Percentiles rank a stretch among this genome's conserved stretches.
These are phyloP conservation scores for Chloroceryle amazona DNA, from an alignment of 2,797 vertebrate genomes.

Conservation along the genomic window DNA sequence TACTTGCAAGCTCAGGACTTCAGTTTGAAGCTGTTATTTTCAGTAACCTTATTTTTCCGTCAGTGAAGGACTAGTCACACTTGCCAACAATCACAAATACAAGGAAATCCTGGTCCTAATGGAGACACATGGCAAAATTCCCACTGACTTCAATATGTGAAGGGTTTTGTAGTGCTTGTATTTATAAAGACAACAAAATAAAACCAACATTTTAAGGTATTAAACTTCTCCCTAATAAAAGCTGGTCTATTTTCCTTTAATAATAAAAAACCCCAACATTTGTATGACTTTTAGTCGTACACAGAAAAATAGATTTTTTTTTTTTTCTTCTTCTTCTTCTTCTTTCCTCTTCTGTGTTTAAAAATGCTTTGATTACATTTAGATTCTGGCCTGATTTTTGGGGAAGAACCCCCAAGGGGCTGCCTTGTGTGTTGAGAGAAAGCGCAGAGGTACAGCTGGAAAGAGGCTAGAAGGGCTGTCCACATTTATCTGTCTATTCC, in stretches of 20 bases:
- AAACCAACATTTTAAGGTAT: neutral
- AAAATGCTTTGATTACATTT: neutral
- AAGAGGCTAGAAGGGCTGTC: neutral
- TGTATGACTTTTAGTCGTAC: neutral
- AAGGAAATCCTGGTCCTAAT: constrained; percentile 43
- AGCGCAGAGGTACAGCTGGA: neutral
- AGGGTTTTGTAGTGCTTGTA: neutral
- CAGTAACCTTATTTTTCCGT: neutral
- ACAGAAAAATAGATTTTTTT: neutral
- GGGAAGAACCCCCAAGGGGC: neutral
- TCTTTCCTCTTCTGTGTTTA: neutral
- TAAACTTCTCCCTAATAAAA: neutral
- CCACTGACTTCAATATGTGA: neutral
- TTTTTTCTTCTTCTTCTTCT: neutral
- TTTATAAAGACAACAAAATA: neutral
- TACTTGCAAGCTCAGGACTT: neutral
- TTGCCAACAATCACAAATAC: constrained; percentile 9
- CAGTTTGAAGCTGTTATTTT: neutral
- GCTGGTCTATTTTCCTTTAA: neutral
- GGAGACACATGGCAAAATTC: constrained; percentile 13
- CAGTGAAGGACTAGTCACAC: neutral
- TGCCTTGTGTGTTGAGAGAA: neutral
- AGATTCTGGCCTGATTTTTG: neutral
- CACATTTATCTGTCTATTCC: neutral
- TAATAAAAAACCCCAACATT: neutral